Evolutionary conservation across 2,888 invertebrate genomes (phyloP).

Genomic region (Creontiades dilutus): DNA sequence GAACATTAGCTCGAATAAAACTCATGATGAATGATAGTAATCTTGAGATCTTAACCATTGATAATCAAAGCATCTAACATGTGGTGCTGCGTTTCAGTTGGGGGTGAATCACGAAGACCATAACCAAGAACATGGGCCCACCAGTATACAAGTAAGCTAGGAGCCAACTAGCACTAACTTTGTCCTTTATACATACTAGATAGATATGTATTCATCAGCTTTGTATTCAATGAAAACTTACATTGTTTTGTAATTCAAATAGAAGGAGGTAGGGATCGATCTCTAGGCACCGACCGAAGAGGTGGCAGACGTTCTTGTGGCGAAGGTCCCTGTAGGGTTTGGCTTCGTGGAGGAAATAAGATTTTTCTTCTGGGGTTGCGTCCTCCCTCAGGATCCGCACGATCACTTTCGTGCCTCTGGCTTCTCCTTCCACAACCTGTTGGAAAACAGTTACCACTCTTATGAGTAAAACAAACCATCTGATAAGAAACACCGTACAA

Average conservation of each 20-base stretch:
- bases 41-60: too few species aligned
- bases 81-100: too few species aligned
- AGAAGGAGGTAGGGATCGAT: constrained; percentile 89
- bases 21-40: too few species aligned
- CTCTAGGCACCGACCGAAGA: constrained; percentile 88
- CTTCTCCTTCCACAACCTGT: constrained; percentile 89
- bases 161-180: too few species aligned
- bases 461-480: neutral
- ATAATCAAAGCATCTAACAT: too few species aligned
- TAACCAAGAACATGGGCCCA: too few species aligned
- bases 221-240: constrained; percentile 78
- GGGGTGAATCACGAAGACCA: too few species aligned
- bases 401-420: constrained; percentile 83
- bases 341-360: constrained; percentile 88
- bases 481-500: neutral
- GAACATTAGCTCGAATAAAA: too few species aligned
- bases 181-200: too few species aligned
- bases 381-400: constrained; percentile 90
- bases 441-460: neutral
- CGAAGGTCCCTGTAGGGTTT: constrained; percentile 85
- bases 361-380: constrained; percentile 87
- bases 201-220: too few species aligned
- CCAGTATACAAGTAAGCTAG: too few species aligned
- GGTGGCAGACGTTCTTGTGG: constrained; percentile 86
- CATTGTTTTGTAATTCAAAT: constrained; percentile 87